These are phyloP conservation scores for Pteria penguin DNA, from an alignment of 2,888 invertebrate species.

Conservation along the genomic window DNA sequence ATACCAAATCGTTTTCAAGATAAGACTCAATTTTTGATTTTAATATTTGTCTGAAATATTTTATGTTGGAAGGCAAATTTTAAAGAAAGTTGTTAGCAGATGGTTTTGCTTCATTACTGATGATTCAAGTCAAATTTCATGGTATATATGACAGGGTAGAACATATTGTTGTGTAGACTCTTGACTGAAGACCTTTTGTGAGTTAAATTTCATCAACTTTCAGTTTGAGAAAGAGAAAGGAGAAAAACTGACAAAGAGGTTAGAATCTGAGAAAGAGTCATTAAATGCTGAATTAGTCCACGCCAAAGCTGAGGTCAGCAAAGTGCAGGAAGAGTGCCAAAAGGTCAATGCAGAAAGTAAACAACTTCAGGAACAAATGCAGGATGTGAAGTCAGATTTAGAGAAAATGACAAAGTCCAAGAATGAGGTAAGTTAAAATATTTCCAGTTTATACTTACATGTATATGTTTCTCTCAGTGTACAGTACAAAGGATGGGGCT, in stretches of 20 bases:
- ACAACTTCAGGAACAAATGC: conserved; percentile 57
- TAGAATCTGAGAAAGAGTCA: conserved; percentile 66
- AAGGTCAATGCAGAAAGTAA: conserved; percentile 48
- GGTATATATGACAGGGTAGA: no score
- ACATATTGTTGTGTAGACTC: no score
- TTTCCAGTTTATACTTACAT: no score
- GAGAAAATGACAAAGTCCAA: conserved; percentile 56
- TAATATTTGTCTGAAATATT: no score
- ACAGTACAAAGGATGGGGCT: no score
- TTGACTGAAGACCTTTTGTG: no score
- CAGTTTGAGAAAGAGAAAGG: conserved; percentile 74
- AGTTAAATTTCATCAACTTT: conserved; percentile 28
- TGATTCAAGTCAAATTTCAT: neutral
- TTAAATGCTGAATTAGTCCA: conserved; percentile 66
- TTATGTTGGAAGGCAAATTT: no score
- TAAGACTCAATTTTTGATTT: no score
- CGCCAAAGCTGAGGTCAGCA: conserved; percentile 60
- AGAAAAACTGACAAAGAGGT: conserved; percentile 67
- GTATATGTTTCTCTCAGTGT: no score
- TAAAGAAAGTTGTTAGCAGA: neutral
- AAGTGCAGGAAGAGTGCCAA: conserved; percentile 54
- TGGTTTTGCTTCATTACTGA: neutral
- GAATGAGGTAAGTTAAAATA: conserved; percentile 54
- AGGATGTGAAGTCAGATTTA: conserved; percentile 60
- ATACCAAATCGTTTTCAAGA: no score